A percentile compares a stretch with the other conserved stretches of the same genome.
phyloP scores from a whole-genome alignment of 2,113 vertebrate genomes.

The Xenus cinereus region DNA sequence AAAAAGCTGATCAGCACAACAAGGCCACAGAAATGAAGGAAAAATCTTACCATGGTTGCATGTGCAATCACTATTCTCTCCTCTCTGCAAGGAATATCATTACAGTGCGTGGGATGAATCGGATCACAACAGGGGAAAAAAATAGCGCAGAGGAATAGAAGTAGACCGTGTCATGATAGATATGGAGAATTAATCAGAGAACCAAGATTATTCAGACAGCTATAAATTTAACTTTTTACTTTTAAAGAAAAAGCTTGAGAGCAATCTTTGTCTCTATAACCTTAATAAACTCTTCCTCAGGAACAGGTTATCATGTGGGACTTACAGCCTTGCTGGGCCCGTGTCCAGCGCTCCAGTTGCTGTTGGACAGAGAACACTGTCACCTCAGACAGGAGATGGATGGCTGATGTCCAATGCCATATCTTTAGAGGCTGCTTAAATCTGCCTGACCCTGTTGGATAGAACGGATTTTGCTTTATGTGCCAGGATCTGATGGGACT shows the following conservation, averaged over 20 bases:
- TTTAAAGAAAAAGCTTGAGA: not conserved
- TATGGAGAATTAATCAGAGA: not conserved
- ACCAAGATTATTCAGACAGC: not conserved
- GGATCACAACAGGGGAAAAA: not conserved
- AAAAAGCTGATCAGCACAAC: not conserved
- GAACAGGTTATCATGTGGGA: not conserved
- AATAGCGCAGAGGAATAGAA: slow-evolving; percentile 21
- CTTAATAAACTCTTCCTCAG: not conserved
- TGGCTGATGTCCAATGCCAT: fast-evolving
- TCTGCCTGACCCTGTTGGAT: not conserved
- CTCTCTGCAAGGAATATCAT: slow-evolving; percentile 24
- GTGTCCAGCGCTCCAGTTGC: not conserved
- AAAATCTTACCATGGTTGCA: not conserved
- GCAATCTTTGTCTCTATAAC: not conserved
- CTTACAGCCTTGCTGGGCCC: not conserved
- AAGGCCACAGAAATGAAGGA: not conserved
- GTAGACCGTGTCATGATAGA: not conserved
- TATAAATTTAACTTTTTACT: not conserved
- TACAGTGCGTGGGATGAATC: slow-evolving; percentile 21
- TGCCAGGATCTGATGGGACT: not conserved
- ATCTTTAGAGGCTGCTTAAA: not conserved
- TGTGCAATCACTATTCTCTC: not conserved
- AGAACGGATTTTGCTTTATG: not conserved
- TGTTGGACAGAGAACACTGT: not conserved
- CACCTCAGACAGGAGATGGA: not conserved